Base-by-base conservation (phyloP, 2,888 invertebrate species). In the Rotaria sp. region DNA sequence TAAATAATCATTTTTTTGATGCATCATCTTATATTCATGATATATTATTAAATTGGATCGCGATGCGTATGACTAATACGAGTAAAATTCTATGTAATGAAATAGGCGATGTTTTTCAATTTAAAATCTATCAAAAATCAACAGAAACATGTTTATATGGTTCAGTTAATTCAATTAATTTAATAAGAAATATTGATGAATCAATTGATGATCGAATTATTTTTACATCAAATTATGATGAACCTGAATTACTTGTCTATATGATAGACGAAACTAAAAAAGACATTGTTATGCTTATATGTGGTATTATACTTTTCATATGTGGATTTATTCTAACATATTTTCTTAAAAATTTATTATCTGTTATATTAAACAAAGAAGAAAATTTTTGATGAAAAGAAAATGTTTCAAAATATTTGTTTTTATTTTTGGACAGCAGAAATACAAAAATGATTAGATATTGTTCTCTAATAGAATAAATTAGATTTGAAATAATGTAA, bases 1-100 rank as follows among this genome's bases (percentile, higher is more conserved):
- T 41, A 26, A 80, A 80, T 80, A 80, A 11, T 41, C 45, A 41
- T 41, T 80, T 45, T 80, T 26, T 80, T 10, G 30, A 67, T 35
- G 67, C 67, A 26, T 80, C 75, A 45, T 80, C 41, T 15, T 80
- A 41, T 45, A 80, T 80, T 80, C 75, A 80, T 80, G 75, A 80
- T 45, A 80, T 80, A 26, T 26, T 80, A 80, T 38, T 80, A 8
- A 80, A 80, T 80, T 80, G 75, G 75, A 45, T 38, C 24, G 38
- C 38, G 4, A 80, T 24, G 21, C 24, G 41, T 26, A 80, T 1
- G 5, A 67, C 7, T 5, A 30, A 10, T 67, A 38, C 24, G 45
- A 80, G 24, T 26, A 41, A 45, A 80, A 10, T 1, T 41, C 26
- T 10, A 45, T 80, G 75, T 80, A 4, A 80, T 13, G 75, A 45